phyloP scores from a whole-genome alignment of 2,113 vertebrate genomes.

The Cynopterus brachyotis region DNA sequence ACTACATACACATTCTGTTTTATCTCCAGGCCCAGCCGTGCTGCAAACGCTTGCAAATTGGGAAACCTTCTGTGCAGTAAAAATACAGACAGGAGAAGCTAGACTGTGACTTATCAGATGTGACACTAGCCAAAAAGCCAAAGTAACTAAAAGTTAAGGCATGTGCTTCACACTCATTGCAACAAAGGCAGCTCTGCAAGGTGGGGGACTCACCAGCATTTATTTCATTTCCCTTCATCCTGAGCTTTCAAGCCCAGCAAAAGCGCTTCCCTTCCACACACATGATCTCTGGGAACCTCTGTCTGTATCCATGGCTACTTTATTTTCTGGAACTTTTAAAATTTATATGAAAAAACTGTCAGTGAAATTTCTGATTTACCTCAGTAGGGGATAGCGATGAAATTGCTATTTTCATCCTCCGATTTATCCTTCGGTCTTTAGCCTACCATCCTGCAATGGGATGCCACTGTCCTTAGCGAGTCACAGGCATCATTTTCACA shows the following conservation, averaged over 20 bases:
- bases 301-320: not conserved
- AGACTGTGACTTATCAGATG: slow-evolving; percentile 84
- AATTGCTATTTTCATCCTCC: not conserved
- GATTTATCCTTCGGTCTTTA: not conserved
- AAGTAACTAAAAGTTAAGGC: slow-evolving; percentile 63
- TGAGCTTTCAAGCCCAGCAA: not conserved
- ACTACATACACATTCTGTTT: slow-evolving; percentile 88
- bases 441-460: not conserved
- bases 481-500: not conserved
- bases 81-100: slow-evolving; percentile 84
- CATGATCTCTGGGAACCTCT: not conserved
- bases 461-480: not conserved
- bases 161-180: not conserved
- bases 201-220: not conserved
- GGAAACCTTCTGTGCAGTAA: slow-evolving; percentile 86
- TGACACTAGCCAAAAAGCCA: slow-evolving; percentile 80
- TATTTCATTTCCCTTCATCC: too few species aligned
- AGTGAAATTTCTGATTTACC: not conserved
- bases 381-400: not conserved
- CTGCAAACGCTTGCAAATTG: slow-evolving; percentile 87
- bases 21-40: slow-evolving; percentile 87
- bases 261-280: not conserved
- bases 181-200: slow-evolving; percentile 59
- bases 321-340: not conserved
- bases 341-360: not conserved